These are phyloP conservation scores for Gonatopus flavifemur DNA, from an alignment of 1,140 invertebrate species.

Conservation along the genomic window DNA sequence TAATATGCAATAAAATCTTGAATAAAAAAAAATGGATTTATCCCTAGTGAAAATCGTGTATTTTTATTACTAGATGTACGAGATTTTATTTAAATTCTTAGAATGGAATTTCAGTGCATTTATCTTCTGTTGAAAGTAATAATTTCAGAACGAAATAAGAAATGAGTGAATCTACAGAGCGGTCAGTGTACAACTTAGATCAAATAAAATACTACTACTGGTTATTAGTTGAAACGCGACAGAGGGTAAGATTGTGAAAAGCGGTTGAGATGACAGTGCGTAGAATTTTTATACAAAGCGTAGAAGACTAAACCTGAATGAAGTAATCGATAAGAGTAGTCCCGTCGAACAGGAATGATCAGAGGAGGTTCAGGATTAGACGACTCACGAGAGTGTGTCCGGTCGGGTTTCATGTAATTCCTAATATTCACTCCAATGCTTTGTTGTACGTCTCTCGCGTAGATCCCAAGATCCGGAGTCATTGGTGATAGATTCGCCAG, in stretches of 20 bases:
- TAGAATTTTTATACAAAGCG: slow-evolving; percentile 22
- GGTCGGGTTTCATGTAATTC: slow-evolving; percentile 66
- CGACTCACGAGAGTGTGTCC: slow-evolving; percentile 45
- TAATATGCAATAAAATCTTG: too few relatives aligned
- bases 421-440: slow-evolving; percentile 77
- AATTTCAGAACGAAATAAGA: too few relatives aligned
- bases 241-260: neutral
- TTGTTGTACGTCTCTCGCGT: slow-evolving; percentile 79
- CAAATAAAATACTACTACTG: too few relatives aligned
- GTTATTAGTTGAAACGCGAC: neutral
- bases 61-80: too few relatives aligned
- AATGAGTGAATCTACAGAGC: too few relatives aligned
- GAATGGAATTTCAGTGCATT: too few relatives aligned
- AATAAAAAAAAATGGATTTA: too few relatives aligned
- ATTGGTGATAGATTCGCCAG: slow-evolving; percentile 74
- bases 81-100: too few relatives aligned
- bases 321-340: slow-evolving; percentile 43
- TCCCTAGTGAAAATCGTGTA: too few relatives aligned
- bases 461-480: slow-evolving; percentile 72
- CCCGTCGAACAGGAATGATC: slow-evolving; percentile 30
- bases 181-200: too few relatives aligned
- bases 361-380: slow-evolving; percentile 26
- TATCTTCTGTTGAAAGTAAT: too few relatives aligned
- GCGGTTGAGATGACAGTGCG: slow-evolving; percentile 6
- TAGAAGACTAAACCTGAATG: slow-evolving; percentile 43